phyloP scores from a whole-genome alignment of 2,888 invertebrate genomes.

The Lasioglossum zephyrum region DNA sequence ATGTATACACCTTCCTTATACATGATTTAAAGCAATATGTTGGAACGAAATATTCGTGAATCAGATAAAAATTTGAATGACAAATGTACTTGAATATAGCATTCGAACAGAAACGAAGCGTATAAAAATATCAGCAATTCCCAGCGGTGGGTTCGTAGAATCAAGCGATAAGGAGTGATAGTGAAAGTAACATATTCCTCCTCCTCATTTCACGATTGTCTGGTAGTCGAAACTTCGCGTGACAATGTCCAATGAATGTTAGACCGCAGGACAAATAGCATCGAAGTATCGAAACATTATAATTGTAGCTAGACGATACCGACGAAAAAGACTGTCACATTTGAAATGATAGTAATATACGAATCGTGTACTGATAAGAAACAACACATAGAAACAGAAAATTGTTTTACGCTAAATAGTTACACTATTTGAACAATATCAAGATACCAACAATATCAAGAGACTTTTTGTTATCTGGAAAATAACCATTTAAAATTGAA shows the following conservation, averaged over 20 bases:
- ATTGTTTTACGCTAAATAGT: neutral
- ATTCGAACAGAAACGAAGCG: neutral
- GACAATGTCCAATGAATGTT: constrained; percentile 34
- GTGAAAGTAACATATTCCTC: neutral
- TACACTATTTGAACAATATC: neutral
- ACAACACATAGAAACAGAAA: neutral
- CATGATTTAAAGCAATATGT: neutral
- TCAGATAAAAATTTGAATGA: neutral
- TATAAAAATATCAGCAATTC: constrained; percentile 23
- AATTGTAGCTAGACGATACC: neutral
- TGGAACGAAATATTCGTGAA: neutral
- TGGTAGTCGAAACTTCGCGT: constrained; percentile 38
- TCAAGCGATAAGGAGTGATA: constrained; percentile 22
- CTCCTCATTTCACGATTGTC: constrained; percentile 12
- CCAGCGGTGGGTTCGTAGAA: constrained; percentile 20
- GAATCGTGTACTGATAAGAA: neutral
- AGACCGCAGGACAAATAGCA: neutral
- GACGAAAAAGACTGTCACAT: neutral
- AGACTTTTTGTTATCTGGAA: neutral
- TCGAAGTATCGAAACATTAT: constrained; percentile 12
- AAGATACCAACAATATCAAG: neutral
- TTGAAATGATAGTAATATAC: neutral
- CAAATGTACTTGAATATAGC: neutral
- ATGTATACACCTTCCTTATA: neutral
- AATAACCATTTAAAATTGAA: neutral